phyloP scores from a whole-genome alignment of 2,888 invertebrate species.

The Herminia tarsipennalis region DNA sequence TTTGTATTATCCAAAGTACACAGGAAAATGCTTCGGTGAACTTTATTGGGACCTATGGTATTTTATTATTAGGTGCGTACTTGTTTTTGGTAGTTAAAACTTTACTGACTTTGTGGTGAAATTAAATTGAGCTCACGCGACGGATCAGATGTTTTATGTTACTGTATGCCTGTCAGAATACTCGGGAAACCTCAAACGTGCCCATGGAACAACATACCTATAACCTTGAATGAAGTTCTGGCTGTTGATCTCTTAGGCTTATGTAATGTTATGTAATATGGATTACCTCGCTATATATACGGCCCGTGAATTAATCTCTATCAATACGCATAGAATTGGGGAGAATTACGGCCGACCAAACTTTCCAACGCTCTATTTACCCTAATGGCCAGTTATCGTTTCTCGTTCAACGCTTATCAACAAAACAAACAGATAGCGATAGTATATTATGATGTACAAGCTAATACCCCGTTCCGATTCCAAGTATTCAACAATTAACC shows the following conservation, averaged over 20 bases:
- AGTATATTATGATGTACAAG: slow-evolving; percentile 37
- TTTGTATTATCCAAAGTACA: slow-evolving; percentile 11
- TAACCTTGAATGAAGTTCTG: too few species aligned
- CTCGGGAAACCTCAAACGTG: too few species aligned
- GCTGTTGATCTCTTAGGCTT: too few species aligned
- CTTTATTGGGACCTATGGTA: slow-evolving; percentile 14
- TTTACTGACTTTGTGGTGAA: too few species aligned
- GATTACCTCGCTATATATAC: neutral
- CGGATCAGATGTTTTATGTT: too few species aligned
- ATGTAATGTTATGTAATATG: neutral
- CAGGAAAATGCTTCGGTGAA: slow-evolving; percentile 6
- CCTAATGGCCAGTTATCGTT: slow-evolving; percentile 39
- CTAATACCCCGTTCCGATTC: slow-evolving; percentile 29
- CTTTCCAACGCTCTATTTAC: slow-evolving; percentile 31
- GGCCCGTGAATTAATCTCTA: slow-evolving; percentile 21
- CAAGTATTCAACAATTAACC: neutral
- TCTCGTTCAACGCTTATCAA: slow-evolving; percentile 37
- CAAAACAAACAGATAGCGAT: slow-evolving; percentile 32
- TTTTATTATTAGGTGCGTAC: slow-evolving; percentile 6
- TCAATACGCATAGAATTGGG: slow-evolving; percentile 25
- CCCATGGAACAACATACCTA: too few species aligned
- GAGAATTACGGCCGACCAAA: slow-evolving; percentile 28
- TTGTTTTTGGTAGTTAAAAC: too few species aligned
- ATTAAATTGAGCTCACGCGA: too few species aligned
- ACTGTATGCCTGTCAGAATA: too few species aligned